phyloP scores from a whole-genome alignment of 2,888 invertebrate genomes.

The Macaria notata region DNA sequence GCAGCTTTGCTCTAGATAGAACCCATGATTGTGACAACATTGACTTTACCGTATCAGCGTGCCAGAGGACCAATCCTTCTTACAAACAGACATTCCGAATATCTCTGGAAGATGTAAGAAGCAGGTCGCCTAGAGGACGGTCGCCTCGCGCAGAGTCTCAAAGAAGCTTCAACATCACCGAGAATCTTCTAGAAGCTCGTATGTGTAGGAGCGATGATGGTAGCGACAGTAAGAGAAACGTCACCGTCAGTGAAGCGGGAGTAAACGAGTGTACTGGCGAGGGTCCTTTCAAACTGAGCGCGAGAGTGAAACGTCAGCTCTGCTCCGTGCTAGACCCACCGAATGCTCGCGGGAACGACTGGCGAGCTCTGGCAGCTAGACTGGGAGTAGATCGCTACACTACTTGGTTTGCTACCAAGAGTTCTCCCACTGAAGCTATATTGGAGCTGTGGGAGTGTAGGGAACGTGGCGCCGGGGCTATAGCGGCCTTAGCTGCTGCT shows the following conservation, averaged over 20 bases:
- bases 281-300: conserved; percentile 83
- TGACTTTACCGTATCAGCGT: conserved; percentile 72
- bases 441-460: conserved; percentile 98
- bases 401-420: conserved; percentile 98
- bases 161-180: conserved; percentile 75
- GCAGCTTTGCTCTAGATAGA: conserved; percentile 92
- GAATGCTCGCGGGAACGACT: conserved; percentile 95
- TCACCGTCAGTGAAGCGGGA: conserved; percentile 84
- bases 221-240: conserved; percentile 75
- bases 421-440: conserved; percentile 98
- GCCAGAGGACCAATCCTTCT: conserved; percentile 75
- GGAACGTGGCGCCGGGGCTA: conserved; percentile 90
- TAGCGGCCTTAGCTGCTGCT: conserved; percentile 85
- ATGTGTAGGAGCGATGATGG: conserved; percentile 76
- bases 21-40: conserved; percentile 82
- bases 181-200: conserved; percentile 72
- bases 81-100: conserved; percentile 78
- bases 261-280: conserved; percentile 83
- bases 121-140: conserved; percentile 71
- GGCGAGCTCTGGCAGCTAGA: conserved; percentile 97
- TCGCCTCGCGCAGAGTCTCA: conserved; percentile 75
- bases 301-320: conserved; percentile 79
- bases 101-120: conserved; percentile 70
- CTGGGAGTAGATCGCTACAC: conserved; percentile 97
- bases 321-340: conserved; percentile 93